Percentiles rank a stretch among this genome's conserved stretches.
phyloP scores from a whole-genome alignment of 2,797 vertebrate genomes.

The Phoebastria nigripes region DNA sequence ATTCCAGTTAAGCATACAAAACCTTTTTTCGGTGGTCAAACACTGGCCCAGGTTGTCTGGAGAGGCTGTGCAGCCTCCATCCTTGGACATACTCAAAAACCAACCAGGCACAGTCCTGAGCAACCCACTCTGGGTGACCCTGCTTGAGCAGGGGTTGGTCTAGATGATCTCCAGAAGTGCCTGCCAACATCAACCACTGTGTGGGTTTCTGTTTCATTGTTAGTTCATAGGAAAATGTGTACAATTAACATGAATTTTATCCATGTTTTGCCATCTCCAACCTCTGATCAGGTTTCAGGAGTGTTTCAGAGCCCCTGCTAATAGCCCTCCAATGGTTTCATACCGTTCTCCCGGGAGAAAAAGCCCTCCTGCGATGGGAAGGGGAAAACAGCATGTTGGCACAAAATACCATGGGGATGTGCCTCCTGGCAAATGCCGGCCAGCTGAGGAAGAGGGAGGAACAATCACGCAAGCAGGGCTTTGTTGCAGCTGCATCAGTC shows the following conservation, averaged over 20 bases:
- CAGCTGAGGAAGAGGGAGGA: neutral
- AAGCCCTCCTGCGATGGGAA: neutral
- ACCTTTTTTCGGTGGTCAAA: rapidly evolving
- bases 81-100: neutral
- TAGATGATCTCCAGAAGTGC: neutral
- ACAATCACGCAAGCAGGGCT: rapidly evolving
- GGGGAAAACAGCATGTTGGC: neutral
- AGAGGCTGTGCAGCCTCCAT: neutral
- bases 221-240: neutral
- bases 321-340: neutral
- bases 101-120: rapidly evolving
- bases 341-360: neutral
- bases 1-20: neutral
- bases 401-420: neutral
- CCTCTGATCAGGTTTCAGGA: neutral
- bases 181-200: neutral
- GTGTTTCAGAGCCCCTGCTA: neutral
- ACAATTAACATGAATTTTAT: neutral
- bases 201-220: neutral
- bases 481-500: neutral
- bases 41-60: neutral
- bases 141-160: neutral
- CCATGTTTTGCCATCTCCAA: neutral
- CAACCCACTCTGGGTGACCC: too few species aligned
- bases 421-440: neutral